These are phyloP conservation scores for Parnassius apollo DNA, from an alignment of 2,888 invertebrate species.

Conservation along the genomic window DNA sequence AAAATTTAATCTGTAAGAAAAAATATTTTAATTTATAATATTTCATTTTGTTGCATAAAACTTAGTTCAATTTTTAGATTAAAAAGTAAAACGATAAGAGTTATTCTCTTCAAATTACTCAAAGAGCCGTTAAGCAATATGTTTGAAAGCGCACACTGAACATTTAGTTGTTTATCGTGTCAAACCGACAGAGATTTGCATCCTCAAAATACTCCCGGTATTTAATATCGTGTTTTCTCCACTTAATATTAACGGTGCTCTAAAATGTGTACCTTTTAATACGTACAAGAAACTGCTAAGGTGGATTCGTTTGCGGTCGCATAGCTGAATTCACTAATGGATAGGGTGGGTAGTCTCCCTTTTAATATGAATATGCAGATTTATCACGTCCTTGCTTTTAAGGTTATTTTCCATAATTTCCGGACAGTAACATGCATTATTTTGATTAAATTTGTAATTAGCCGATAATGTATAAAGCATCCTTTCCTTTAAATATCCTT, in stretches of 20 bases:
- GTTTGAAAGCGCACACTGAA: conserved; percentile 49
- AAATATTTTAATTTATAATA: conserved; percentile 44
- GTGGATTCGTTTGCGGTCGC: conserved; percentile 63
- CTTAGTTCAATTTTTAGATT: too few relatives aligned
- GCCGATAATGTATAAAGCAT: neutral
- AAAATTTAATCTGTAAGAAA: too few relatives aligned
- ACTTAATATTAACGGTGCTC: conserved; percentile 50
- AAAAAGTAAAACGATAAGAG: conserved; percentile 71
- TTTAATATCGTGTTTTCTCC: conserved; percentile 57
- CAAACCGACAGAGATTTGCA: conserved; percentile 53
- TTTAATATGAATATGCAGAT: conserved; percentile 75
- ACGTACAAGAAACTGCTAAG: conserved; percentile 60
- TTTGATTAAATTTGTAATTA: conserved; percentile 53
- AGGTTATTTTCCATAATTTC: conserved; percentile 74
- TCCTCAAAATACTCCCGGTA: conserved; percentile 54
- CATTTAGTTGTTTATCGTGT: conserved; percentile 53
- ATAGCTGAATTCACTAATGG: conserved; percentile 68
- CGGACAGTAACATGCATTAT: conserved; percentile 66
- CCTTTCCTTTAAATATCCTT: too few relatives aligned
- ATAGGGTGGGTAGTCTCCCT: conserved; percentile 57
- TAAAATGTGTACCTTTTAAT: conserved; percentile 49
- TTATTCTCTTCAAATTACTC: conserved; percentile 70
- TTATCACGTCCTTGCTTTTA: conserved; percentile 67
- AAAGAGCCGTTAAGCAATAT: conserved; percentile 60
- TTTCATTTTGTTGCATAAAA: conserved; percentile 71